Evolutionary conservation across 2,113 vertebrate species (phyloP).

Genomic region (Motacilla alba): DNA sequence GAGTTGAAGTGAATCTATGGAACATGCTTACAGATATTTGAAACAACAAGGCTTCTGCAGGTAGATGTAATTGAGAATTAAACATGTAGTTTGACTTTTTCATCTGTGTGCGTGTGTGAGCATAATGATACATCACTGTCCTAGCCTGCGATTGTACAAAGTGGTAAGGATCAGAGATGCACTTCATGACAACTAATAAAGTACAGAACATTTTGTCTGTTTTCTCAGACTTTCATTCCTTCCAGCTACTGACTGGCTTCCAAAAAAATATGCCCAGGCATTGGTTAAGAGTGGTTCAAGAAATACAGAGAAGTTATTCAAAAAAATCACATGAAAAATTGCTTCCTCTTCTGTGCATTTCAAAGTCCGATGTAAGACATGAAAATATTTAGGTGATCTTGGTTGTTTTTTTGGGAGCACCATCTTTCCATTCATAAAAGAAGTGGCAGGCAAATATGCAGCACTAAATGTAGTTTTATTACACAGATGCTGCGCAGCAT

Average conservation of each 20-base stretch:
- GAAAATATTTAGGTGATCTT: background rate
- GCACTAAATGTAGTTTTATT: background rate
- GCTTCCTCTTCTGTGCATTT: background rate
- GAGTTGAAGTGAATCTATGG: background rate
- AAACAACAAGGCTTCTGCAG: background rate
- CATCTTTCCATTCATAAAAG: background rate
- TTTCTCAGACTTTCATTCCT: background rate
- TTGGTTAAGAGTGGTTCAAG: background rate
- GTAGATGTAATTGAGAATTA: background rate
- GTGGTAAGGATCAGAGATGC: background rate
- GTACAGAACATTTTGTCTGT: background rate
- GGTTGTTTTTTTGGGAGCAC: background rate
- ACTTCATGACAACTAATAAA: background rate
- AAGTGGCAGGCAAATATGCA: background rate
- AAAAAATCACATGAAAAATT: background rate
- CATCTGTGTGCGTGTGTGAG: background rate
- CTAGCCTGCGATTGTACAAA: background rate
- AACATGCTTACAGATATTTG: background rate
- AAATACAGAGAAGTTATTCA: background rate
- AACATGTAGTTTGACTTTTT: background rate
- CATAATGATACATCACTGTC: background rate
- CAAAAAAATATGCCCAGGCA: background rate
- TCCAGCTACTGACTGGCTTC: background rate
- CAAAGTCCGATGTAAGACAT: background rate
- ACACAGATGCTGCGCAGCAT: background rate